Base-by-base conservation (phyloP, 2,113 vertebrate species). In the Salvelinus alpinus region DNA sequence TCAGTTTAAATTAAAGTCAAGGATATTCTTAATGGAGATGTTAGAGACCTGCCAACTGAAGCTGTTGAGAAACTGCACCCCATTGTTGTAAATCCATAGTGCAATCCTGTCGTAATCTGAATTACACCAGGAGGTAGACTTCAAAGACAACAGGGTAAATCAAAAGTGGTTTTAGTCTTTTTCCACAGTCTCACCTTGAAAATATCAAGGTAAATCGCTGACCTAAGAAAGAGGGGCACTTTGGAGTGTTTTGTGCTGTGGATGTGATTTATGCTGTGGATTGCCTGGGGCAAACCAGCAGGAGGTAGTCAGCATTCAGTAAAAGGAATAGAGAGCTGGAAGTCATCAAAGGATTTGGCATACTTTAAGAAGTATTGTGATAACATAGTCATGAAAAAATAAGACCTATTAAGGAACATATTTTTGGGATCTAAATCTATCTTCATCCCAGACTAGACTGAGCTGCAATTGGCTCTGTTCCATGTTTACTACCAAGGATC, bases 331-430 rank as follows among this genome's bases (percentile, higher is more conserved):
- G 1, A 22, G 62, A 29, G 64, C 73, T 76, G 51, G 62, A 70
- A 76, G 38, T 76, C 69, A 64, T 75, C 70, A 78, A 76, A 76
- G 70, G 25, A 71, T 71, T 66, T 62, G 60, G 59, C 70, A 65
- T 16, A 24, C 34, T 65, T 70, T 70, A 47, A 20, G 27, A 66
- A 73, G 54, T 74, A 75, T 74, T 73, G 66, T 70, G 1, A 38
- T 77, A 34, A 27, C 38, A 73, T 80, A 24, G 69, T 72, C 79
- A 69, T 73, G 65, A 76, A 77, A 66, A 66, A 74, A 72, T 77
- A 71, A 71, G 31, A 16, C 29, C 34, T 62, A 71, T 78, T 78
- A 74, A 71, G 62, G 71, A 13, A 64, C 59, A 59, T 31, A 47
- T 65, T 31, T 71, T 22, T 22, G 16, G 44, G 44, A 78, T 78